Conservation (phyloP, 2,888 invertebrate genomes). For the Ophioninae sp. region DNA sequence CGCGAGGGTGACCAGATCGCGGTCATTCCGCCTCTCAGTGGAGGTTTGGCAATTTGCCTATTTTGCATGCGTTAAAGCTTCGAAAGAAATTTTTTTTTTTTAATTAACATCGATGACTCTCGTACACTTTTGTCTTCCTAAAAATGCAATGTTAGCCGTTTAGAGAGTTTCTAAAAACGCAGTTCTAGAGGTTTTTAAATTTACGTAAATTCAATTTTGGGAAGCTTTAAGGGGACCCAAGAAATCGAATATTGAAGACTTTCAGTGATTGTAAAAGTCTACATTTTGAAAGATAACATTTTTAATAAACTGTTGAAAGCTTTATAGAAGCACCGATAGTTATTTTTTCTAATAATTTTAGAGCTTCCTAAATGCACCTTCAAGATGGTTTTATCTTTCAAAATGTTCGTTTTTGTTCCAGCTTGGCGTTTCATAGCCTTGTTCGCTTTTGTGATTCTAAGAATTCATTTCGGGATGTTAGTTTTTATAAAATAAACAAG, state of each 20-base stretch:
- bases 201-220: too few relatives aligned
- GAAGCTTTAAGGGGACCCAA: too few relatives aligned
- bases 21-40: slow-evolving; percentile 96
- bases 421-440: too few relatives aligned
- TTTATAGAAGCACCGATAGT: too few relatives aligned
- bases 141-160: not conserved
- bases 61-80: not conserved
- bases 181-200: not conserved
- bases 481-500: slow-evolving; percentile 25
- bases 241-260: too few relatives aligned
- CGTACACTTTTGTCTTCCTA: not conserved
- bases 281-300: too few relatives aligned
- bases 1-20: slow-evolving; percentile 91
- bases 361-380: too few relatives aligned
- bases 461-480: not conserved
- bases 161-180: not conserved
- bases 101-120: not conserved
- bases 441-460: too few relatives aligned
- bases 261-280: too few relatives aligned
- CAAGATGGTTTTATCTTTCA: not conserved
- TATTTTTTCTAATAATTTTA: too few relatives aligned
- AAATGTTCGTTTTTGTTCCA: not conserved
- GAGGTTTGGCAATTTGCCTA: slow-evolving; percentile 85
- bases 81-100: not conserved
- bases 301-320: too few relatives aligned